A percentile compares a stretch with the other conserved stretches of the same genome.
phyloP scores from a whole-genome alignment of 2,888 invertebrate species.

The Seira ritae region DNA sequence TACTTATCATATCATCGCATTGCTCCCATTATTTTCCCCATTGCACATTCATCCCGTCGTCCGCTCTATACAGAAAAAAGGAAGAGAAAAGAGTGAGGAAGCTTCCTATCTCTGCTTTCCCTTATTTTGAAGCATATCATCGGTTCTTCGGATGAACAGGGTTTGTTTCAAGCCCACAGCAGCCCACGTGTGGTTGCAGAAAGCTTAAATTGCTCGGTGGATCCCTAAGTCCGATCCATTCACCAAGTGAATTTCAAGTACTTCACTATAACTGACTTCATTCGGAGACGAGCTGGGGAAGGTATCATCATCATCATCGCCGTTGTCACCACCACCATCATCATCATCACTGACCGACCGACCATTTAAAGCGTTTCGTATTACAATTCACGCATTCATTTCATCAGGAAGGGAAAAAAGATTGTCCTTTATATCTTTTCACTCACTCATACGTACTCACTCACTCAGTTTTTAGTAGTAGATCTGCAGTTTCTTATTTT shows the following conservation, averaged over 20 bases:
- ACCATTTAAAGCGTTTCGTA: not conserved
- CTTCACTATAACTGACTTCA: slow-evolving; percentile 32
- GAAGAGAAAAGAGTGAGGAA: no score
- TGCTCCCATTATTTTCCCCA: slow-evolving; percentile 35
- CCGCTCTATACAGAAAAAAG: no score
- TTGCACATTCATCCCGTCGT: slow-evolving; percentile 18
- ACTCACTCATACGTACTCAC: not conserved
- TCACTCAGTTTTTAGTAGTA: not conserved
- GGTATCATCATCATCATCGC: not conserved
- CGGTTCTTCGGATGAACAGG: slow-evolving; percentile 12
- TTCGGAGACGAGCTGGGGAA: not conserved
- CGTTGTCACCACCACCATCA: not conserved
- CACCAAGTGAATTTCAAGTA: slow-evolving; percentile 58
- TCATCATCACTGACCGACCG: not conserved
- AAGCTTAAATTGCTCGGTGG: slow-evolving; percentile 46
- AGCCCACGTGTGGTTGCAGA: slow-evolving; percentile 54
- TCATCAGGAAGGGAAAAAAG: not conserved
- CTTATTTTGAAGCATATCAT: not conserved
- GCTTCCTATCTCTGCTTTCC: no score
- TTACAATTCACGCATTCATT: not conserved
- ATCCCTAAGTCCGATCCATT: slow-evolving; percentile 41
- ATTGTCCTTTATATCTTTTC: not conserved
- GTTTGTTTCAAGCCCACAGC: slow-evolving; percentile 50
- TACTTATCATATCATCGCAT: slow-evolving; percentile 37
- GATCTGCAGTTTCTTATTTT: not conserved